Base-by-base conservation (phyloP, 2,113 vertebrate genomes). In the Atlantisia rogersi region DNA sequence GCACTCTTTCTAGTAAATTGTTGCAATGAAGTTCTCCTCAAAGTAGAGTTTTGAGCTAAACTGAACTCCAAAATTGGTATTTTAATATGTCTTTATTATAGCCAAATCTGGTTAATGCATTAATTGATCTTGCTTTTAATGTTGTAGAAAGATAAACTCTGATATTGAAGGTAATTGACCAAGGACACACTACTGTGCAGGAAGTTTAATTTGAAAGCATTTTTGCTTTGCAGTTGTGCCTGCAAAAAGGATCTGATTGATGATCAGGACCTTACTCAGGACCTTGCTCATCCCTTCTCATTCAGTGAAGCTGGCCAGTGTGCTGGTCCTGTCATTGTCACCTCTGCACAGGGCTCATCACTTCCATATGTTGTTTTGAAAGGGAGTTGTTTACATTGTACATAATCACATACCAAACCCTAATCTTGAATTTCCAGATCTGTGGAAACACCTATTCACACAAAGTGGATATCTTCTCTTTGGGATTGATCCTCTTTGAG, bases 381-480 rank as follows among this genome's bases (percentile, higher is more conserved):
- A n/a, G 16, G 37, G 2, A 6, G 4, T 8, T 70, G 48, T 50
- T 81, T 22, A 6, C 1, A 2, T 78, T 19, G 12, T 46, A 28
- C 10, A 1, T 25, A 7, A 28, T 56, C n/a, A 6, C 35, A 12
- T 50, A 5, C 50, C 77, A 93, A n/a, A 87, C 44, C 40, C 62
- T 86, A 56, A 14, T 84, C 37, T 96, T 97, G 64, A 37, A 88
- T 97, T 92, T 82, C n/a, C 98, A 99, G 99, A 98, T 99, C 83
- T 99, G 98, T 94, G 99, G 99, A 74, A 99, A 99, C 97, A 99
- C 97, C 25, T 99, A 99, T 91, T 99, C 99, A 9, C 99, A 99
- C 94, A 99, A 99, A 97, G 99, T 99, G 98, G 99, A 99, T 93
- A 99, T 99, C 96, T 99, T 99, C 90, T 99, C 99, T 44, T 97